Evolutionary conservation across 1,140 invertebrate species (phyloP).

Genomic region (Danaus melanippus): DNA sequence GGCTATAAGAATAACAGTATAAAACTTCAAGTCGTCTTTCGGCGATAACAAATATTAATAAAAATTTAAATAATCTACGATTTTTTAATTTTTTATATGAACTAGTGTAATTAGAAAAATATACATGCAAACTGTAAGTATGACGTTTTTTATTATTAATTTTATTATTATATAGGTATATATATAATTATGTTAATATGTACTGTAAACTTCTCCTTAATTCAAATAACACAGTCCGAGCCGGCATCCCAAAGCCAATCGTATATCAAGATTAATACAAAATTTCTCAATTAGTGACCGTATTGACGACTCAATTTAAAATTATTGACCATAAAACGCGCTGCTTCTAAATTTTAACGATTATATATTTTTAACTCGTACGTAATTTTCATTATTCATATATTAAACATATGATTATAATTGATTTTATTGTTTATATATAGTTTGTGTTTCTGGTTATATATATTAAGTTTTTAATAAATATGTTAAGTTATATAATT

Average conservation of each 20-base stretch:
- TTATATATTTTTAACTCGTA: conserved; percentile 6
- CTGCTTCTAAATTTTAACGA: too few species aligned
- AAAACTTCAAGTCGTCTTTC: too few species aligned
- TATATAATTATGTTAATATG: conserved; percentile 3
- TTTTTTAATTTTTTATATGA: too few species aligned
- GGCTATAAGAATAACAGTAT: too few species aligned
- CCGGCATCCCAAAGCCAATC: conserved; percentile 18
- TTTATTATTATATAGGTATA: conserved; percentile 3
- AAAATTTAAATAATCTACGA: too few species aligned
- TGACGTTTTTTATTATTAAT: background rate
- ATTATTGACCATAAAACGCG: background rate
- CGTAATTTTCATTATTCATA: conserved; percentile 15
- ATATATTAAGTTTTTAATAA: too few species aligned
- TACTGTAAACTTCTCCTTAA: conserved; percentile 28
- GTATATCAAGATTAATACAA: conserved; percentile 31
- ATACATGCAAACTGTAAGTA: too few species aligned
- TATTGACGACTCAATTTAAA: conserved; percentile 33
- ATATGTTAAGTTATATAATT: too few species aligned
- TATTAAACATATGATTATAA: background rate
- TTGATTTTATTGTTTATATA: conserved; percentile 1
- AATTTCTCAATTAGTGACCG: conserved; percentile 32
- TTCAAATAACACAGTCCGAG: conserved; percentile 20
- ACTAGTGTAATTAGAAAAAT: too few species aligned
- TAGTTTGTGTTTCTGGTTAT: too few species aligned
- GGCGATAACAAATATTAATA: too few species aligned